These are phyloP conservation scores for Zoanthus sansibaricus DNA, from an alignment of 92 coral and sea anemone species.

Conservation along the genomic window DNA sequence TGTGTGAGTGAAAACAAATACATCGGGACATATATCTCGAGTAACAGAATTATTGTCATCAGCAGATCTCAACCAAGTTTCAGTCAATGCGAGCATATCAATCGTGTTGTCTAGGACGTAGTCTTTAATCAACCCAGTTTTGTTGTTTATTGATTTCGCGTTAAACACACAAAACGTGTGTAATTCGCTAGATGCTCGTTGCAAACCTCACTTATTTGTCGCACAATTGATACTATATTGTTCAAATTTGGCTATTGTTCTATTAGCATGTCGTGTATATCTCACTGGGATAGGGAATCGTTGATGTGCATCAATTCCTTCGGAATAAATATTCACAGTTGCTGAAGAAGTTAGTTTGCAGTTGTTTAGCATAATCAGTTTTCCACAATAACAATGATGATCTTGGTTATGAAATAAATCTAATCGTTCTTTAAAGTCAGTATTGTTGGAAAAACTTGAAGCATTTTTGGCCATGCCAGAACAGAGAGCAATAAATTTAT, in stretches of 20 bases:
- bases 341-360: neutral
- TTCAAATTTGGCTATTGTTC: constrained; percentile 22
- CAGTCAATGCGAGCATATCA: constrained; percentile 61
- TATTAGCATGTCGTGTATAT: neutral
- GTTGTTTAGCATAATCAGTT: neutral
- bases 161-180: constrained; percentile 38
- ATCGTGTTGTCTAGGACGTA: constrained; percentile 56
- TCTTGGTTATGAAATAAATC: constrained; percentile 16
- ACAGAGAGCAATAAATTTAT: constrained; percentile 37
- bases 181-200: constrained; percentile 23
- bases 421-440: constrained; percentile 18
- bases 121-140: constrained; percentile 56
- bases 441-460: constrained; percentile 30
- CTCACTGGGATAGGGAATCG: constrained; percentile 6
- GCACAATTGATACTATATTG: constrained; percentile 10
- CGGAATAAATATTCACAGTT: neutral
- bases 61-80: constrained; percentile 56
- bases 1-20: constrained; percentile 32
- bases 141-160: constrained; percentile 58
- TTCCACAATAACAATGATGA: constrained; percentile 4
- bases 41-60: constrained; percentile 38
- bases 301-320: neutral
- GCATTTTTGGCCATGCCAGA: constrained; percentile 18
- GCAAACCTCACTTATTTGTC: constrained; percentile 4
- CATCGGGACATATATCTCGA: constrained; percentile 39